Conservation (phyloP, 2,888 invertebrate species). For the Papilio gigon region DNA sequence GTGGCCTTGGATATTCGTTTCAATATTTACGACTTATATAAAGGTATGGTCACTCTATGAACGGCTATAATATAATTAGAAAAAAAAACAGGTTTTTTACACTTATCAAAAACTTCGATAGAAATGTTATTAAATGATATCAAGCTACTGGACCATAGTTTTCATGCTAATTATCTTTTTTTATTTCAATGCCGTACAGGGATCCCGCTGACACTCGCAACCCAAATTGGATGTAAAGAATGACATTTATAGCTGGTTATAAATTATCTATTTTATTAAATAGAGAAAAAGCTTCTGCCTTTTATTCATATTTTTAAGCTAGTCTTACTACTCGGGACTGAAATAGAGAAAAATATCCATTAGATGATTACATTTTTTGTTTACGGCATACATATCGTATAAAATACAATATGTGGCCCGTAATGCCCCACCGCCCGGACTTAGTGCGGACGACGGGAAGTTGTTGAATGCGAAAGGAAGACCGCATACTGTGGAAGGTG, state of each 20-base stretch:
- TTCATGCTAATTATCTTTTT: not conserved
- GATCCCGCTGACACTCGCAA: constrained; percentile 2
- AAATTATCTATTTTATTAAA: constrained; percentile 44
- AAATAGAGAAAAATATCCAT: not conserved
- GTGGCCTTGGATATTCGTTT: constrained; percentile 16
- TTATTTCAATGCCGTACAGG: not conserved
- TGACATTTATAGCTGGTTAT: constrained; percentile 40
- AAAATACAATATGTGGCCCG: no score
- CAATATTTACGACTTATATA: constrained; percentile 15
- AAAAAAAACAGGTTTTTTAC: no score
- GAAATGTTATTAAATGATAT: no score
- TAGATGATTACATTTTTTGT: no score
- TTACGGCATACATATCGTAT: no score
- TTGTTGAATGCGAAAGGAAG: no score
- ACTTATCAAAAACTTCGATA: no score
- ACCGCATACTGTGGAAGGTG: no score
- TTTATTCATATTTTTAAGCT: constrained; percentile 22
- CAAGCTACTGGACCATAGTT: no score
- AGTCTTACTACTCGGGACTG: not conserved
- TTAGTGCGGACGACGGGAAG: no score
- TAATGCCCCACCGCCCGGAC: no score
- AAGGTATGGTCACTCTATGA: not conserved
- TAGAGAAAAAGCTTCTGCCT: constrained; percentile 31
- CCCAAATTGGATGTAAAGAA: constrained; percentile 23
- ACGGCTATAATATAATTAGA: not conserved